Evolutionary conservation across 2,113 vertebrate species (phyloP).

Genomic region (Actenoides lindsayi): DNA sequence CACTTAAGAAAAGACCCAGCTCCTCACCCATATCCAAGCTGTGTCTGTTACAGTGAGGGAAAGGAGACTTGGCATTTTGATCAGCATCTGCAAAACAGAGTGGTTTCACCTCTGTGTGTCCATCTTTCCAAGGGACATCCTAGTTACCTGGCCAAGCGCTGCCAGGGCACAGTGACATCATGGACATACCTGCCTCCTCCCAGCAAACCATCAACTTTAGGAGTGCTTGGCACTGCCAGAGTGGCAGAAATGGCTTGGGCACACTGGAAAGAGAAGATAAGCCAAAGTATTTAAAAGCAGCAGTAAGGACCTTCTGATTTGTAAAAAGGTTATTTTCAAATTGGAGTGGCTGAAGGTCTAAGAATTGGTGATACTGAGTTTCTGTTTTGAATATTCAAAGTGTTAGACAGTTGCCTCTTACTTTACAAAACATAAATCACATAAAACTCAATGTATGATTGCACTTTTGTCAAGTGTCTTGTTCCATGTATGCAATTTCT

Average conservation of each 20-base stretch:
- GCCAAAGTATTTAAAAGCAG: not conserved
- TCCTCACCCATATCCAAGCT: accelerated
- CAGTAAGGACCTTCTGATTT: not conserved
- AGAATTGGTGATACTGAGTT: not conserved
- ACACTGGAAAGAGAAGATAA: not conserved
- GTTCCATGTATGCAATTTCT: not conserved
- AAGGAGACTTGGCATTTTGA: not conserved
- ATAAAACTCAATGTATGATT: not conserved
- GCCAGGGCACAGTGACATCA: not conserved
- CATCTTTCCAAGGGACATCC: not conserved
- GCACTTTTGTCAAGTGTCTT: not conserved
- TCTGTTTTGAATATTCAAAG: not conserved
- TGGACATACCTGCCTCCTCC: not conserved
- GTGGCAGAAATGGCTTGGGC: not conserved
- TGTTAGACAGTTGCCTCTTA: not conserved
- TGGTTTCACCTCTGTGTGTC: not conserved
- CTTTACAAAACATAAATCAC: not conserved
- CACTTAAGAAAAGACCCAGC: not conserved
- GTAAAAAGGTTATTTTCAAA: not conserved
- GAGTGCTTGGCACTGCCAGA: not conserved
- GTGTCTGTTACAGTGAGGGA: not conserved
- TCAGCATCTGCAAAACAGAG: not conserved
- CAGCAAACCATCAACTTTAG: not conserved
- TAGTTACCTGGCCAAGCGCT: not conserved
- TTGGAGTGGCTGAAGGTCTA: not conserved